Conservation (phyloP, 2,113 vertebrate species). For the Sorex araneus region DNA sequence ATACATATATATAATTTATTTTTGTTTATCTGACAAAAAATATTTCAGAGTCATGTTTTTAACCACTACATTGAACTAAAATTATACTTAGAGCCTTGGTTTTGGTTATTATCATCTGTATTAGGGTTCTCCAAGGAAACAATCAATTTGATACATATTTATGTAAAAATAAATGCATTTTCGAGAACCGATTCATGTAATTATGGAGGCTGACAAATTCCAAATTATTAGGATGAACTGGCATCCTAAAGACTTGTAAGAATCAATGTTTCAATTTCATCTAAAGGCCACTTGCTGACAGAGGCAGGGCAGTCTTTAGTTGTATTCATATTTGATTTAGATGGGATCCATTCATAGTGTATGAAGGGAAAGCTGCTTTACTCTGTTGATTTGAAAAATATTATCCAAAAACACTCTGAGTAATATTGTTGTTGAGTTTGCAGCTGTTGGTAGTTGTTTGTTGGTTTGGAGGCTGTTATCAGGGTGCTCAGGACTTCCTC, state of each 20-base stretch:
- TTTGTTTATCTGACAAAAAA: too few species aligned
- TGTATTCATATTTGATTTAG: background rate
- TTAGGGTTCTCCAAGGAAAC: slow-evolving; percentile 8
- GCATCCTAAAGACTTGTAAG: background rate
- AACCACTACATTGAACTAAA: background rate
- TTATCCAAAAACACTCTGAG: background rate
- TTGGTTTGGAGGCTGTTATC: too few species aligned
- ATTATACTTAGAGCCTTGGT: background rate
- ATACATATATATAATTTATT: too few species aligned
- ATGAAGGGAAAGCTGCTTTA: background rate
- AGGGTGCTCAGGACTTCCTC: too few species aligned
- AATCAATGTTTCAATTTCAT: background rate
- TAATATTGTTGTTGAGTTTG: too few species aligned
- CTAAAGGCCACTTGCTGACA: background rate
- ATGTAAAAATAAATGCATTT: background rate
- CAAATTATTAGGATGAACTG: background rate
- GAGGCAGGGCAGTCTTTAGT: background rate
- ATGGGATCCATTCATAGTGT: too few species aligned
- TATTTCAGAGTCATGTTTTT: background rate
- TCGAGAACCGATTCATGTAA: background rate
- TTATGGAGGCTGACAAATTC: background rate
- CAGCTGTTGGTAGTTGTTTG: too few species aligned
- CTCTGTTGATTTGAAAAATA: background rate
- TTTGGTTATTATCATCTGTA: background rate
- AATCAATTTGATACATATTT: background rate